Evolutionary conservation across 1,140 invertebrate genomes (phyloP), one percentile per base, ranked within the genome.

Genomic region (Philotrypesis tridentata): DNA sequence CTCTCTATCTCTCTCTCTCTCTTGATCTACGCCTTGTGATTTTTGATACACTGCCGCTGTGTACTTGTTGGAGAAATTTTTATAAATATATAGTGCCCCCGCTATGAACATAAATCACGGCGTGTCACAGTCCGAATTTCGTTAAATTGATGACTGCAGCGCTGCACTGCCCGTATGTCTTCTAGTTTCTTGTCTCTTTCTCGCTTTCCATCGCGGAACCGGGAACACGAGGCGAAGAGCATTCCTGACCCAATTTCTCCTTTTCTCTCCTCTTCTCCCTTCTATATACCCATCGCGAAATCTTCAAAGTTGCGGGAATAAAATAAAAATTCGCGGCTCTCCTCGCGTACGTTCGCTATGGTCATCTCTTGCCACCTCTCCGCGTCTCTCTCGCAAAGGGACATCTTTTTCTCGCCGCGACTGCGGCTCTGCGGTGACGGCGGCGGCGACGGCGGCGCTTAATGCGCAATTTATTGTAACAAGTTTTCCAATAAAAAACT

Each of bases 401-500:
- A 72, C 74, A 77, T 72, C 73, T 76, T 82, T 82, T 40, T 40
- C 61, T 37, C 33, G 14, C 48, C 9, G 48, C 21, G 7, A 21
- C 48, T 14, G 48, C 48, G 48, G 73, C 74, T 48, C 43, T 82
- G 48, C 21, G n/a, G n/a, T n/a, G n/a, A n/a, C n/a, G n/a, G 7
- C 40, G 40, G 40, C 7, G 40, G 48, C 21, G 7, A 21, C 48
- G 48, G 48, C 48, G 48, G 73, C 74, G 48, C 43, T 82, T 77
- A 82, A 82, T 73, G 75, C 75, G 70, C 81, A 78, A 82, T 82
- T 82, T 88, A 86, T 73, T 88, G 87, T 55, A 88, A 72, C 65
- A 88, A 84, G 29, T 87, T 84, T 82, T 88, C 87, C 60, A 88
- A 80, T 70, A 87, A 79, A 79, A 88, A 88, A 82, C 87, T 88